phyloP scores from a whole-genome alignment of 2,888 invertebrate species.

The Andrena fulva region DNA sequence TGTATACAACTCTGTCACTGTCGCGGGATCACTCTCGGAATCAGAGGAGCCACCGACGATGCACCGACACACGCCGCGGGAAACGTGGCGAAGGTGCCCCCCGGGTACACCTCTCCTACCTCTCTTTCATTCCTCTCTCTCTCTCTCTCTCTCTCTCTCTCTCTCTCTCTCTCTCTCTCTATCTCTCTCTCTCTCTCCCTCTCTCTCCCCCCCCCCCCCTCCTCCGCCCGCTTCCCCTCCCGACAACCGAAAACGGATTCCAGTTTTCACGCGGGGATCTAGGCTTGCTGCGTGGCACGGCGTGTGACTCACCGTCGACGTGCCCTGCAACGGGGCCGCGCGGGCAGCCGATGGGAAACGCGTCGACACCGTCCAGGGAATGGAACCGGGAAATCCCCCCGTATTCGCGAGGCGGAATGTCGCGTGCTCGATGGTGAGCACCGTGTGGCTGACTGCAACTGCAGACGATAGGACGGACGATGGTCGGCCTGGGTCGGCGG shows the following conservation, averaged over 20 bases:
- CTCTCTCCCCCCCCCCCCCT: too few species aligned
- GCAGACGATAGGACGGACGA: constrained; percentile 69
- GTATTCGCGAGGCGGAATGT: constrained; percentile 35
- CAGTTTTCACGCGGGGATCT: constrained; percentile 9
- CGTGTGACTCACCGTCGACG: constrained; percentile 49
- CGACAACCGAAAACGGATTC: not conserved
- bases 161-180: too few species aligned
- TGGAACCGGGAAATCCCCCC: constrained; percentile 40
- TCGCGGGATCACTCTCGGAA: constrained; percentile 25
- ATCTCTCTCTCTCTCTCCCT: too few species aligned
- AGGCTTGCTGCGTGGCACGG: constrained; percentile 38
- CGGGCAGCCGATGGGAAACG: constrained; percentile 35
- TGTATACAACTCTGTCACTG: constrained; percentile 27
- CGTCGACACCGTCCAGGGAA: constrained; percentile 24
- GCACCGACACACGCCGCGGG: not conserved
- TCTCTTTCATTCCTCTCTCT: not conserved
- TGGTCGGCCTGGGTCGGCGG: constrained; percentile 63
- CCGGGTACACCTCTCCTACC: not conserved
- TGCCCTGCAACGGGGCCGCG: constrained; percentile 28
- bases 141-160: too few species aligned
- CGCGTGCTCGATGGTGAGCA: constrained; percentile 66
- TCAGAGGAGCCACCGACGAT: constrained; percentile 11
- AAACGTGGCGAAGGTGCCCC: not conserved
- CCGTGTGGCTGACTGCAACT: constrained; percentile 70
- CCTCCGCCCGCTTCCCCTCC: not conserved